Conservation (phyloP, 2,797 vertebrate species). For the Notolepis coatsorum region DNA sequence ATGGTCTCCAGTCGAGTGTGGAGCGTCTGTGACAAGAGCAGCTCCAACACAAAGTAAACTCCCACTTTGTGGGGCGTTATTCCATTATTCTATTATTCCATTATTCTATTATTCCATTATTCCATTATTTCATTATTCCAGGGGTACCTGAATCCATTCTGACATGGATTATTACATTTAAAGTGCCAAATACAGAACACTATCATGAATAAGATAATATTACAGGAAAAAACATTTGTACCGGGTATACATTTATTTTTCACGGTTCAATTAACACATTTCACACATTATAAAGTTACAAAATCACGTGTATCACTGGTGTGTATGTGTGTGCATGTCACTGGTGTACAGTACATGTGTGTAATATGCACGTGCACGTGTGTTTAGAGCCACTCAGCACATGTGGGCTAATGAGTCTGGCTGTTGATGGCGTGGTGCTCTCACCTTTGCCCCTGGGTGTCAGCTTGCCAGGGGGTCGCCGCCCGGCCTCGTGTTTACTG, state of each 20-base stretch:
- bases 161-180: conserved; percentile 11
- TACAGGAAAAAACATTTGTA: not conserved
- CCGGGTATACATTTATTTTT: too few species aligned
- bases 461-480: conserved; percentile 64
- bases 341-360: not conserved
- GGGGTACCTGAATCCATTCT: conserved; percentile 24
- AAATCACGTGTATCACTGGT: not conserved
- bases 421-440: conserved; percentile 69
- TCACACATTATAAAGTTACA: not conserved
- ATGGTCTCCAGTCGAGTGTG: conserved; percentile 77
- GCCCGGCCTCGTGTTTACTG: conserved; percentile 47
- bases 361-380: not conserved
- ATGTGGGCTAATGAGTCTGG: conserved; percentile 66
- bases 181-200: not conserved
- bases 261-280: not conserved
- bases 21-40: conserved; percentile 76
- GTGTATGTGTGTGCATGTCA: not conserved
- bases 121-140: conserved; percentile 42
- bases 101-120: conserved; percentile 39
- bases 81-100: conserved; percentile 43
- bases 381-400: conserved; percentile 45
- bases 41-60: conserved; percentile 56
- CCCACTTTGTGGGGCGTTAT: conserved; percentile 48
- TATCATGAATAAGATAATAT: not conserved
- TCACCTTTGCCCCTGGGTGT: conserved; percentile 70